Evolutionary conservation across 2,797 vertebrate species (phyloP).

Genomic region (Pterois miles): DNA sequence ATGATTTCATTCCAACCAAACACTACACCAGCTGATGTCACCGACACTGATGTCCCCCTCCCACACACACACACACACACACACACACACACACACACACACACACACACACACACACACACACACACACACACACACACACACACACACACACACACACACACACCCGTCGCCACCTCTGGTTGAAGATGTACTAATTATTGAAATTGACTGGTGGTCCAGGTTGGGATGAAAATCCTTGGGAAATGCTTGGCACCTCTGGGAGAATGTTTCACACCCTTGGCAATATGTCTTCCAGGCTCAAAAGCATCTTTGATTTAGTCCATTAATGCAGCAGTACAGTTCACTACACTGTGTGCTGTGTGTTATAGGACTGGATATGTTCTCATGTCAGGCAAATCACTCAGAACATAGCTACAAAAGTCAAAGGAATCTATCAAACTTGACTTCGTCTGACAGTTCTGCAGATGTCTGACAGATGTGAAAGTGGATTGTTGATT

Average conservation of each 20-base stretch:
- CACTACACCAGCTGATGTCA: constrained; percentile 69
- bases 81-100: too few relatives aligned
- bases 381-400: neutral
- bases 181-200: constrained; percentile 58
- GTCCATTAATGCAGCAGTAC: neutral
- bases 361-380: neutral
- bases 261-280: neutral
- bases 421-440: constrained; percentile 7
- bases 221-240: constrained; percentile 34
- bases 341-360: neutral
- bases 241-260: neutral
- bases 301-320: neutral
- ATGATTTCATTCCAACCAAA: constrained; percentile 72
- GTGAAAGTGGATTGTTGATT: constrained; percentile 56
- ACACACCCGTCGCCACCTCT: too few relatives aligned
- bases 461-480: constrained; percentile 64
- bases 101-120: too few relatives aligned
- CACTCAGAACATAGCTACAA: neutral
- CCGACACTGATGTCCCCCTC: constrained; percentile 48
- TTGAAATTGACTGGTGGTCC: constrained; percentile 43
- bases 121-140: too few relatives aligned
- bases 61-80: too few relatives aligned
- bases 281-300: neutral
- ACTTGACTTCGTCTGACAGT: constrained; percentile 32
- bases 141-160: too few relatives aligned